Percentiles rank a stretch among this genome's conserved stretches.
These are phyloP conservation scores for Procambarus clarkii DNA, from an alignment of 1,140 invertebrate species.

Conservation along the genomic window DNA sequence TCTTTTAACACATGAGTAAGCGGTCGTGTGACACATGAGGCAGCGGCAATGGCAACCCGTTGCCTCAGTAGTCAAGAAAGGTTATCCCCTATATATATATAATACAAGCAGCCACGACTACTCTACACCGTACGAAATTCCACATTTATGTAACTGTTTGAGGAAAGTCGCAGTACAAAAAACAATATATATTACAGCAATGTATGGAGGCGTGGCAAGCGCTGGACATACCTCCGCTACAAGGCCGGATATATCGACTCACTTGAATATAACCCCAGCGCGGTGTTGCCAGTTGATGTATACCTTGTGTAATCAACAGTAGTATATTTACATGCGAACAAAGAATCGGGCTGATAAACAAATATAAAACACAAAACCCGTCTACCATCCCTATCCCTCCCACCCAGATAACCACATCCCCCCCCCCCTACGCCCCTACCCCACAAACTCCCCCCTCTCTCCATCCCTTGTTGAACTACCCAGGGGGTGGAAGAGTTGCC, in stretches of 20 bases:
- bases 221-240: too few species aligned
- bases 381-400: not conserved
- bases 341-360: not conserved
- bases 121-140: too few species aligned
- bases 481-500: not conserved
- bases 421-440: not conserved
- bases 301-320: not conserved
- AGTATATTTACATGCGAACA: not conserved
- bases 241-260: not conserved
- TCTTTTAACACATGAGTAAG: too few species aligned
- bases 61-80: too few species aligned
- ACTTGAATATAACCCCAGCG: not conserved
- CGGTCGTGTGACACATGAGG: too few species aligned
- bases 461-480: conserved; percentile 30
- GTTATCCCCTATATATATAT: too few species aligned
- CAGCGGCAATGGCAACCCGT: too few species aligned
- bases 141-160: too few species aligned
- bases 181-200: too few species aligned
- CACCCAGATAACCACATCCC: not conserved
- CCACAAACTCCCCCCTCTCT: not conserved
- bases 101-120: too few species aligned
- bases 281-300: not conserved
- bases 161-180: too few species aligned
- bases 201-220: too few species aligned
- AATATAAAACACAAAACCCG: not conserved